A percentile compares a stretch with the other conserved stretches of the same genome.
Conservation (phyloP, 2,888 invertebrate genomes). For the Aphidoletes aphidimyza region DNA sequence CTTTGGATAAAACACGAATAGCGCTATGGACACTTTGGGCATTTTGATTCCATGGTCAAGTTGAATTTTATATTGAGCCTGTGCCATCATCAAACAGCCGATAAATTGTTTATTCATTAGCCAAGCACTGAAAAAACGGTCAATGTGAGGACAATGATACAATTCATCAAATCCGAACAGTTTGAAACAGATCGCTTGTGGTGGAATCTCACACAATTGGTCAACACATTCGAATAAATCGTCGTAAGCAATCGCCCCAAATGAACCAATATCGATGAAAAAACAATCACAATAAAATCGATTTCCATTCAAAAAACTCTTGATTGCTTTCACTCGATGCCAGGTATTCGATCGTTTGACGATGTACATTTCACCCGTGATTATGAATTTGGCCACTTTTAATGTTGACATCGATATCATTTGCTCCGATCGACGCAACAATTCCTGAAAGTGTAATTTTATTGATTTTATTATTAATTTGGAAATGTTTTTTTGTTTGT, state of each 20-base stretch:
- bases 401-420: not conserved
- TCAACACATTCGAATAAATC: not conserved
- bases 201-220: not conserved
- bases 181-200: constrained; percentile 13
- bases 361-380: not conserved
- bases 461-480: not conserved
- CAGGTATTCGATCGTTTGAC: not conserved
- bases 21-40: not conserved
- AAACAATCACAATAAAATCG: not conserved
- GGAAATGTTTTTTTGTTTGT: not conserved
- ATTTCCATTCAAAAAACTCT: not conserved
- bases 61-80: constrained; percentile 4
- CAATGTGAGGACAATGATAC: constrained; percentile 5
- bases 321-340: not conserved
- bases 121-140: not conserved
- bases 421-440: not conserved
- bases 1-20: not conserved
- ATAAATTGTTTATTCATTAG: not conserved
- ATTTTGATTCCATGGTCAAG: not conserved
- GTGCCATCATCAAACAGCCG: constrained; percentile 9
- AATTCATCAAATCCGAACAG: constrained; percentile 15
- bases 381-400: not conserved
- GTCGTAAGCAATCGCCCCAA: not conserved
- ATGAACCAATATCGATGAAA: constrained; percentile 23
- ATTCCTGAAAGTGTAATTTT: not conserved